Percentiles rank a stretch among this genome's conserved stretches.
Conservation (phyloP, 37 sponge, comb jelly and placozoan species). For the Bolinopsis microptera region DNA sequence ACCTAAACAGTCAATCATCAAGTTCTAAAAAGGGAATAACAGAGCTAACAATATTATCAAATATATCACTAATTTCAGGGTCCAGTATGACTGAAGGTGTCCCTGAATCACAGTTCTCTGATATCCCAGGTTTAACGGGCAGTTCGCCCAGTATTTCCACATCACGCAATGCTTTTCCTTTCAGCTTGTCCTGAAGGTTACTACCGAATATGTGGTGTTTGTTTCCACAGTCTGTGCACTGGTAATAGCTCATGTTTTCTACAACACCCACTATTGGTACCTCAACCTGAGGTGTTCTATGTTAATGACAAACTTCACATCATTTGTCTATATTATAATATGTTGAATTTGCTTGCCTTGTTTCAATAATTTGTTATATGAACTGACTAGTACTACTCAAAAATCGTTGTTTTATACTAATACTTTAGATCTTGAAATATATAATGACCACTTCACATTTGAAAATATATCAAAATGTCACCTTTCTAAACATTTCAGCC, state of each 20-base stretch:
- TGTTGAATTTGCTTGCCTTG: no score
- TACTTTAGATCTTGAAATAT: no score
- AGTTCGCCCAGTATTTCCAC: neutral
- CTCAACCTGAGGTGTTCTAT: conserved; percentile 37
- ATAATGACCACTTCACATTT: neutral
- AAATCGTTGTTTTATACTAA: no score
- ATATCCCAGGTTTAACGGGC: conserved; percentile 11
- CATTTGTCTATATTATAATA: no score
- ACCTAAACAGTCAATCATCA: no score
- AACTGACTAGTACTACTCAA: no score
- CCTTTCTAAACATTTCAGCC: conserved; percentile 92
- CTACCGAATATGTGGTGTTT: conserved; percentile 80
- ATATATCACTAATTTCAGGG: conserved; percentile 9
- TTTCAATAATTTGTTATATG: no score
- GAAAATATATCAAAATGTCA: no score
- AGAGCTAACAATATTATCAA: neutral
- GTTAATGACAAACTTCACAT: no score
- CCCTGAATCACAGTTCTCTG: conserved; percentile 28
- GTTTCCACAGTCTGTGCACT: conserved; percentile 86
- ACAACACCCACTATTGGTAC: conserved; percentile 78
- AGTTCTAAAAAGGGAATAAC: neutral
- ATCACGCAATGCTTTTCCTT: neutral
- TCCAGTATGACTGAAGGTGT: neutral
- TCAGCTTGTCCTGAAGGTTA: neutral
- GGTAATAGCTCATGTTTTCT: conserved; percentile 90